Base-by-base conservation (phyloP, 2,888 invertebrate genomes). In the Hedya salicella region DNA sequence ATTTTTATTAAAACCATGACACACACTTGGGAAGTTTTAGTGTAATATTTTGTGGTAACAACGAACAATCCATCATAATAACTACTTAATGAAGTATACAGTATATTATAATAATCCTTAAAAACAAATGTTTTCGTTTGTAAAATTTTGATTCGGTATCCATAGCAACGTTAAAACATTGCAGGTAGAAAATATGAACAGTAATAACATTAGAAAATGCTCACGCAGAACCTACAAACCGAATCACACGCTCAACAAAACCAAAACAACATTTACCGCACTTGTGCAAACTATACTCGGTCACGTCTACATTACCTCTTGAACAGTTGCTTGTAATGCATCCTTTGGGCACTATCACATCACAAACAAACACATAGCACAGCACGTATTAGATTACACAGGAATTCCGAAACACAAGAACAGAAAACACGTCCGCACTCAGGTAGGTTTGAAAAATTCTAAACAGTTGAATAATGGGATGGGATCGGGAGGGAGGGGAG, bases 301-400 rank as follows among this genome's bases (percentile, higher is more conserved):
- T 53, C 48, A 59, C 65, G 65, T 54, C 39, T 59, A 56, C 39
- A 68, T 78, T 87, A 91, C 92, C 92, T 91, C 79, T 87, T 89
- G 73, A 91, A 91, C 62, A 92, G 76, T 73, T 87, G 87, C 76
- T 92, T 92, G 73, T 91, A 92, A 83, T 92, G 91, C 92, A 92
- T 92, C 86, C 88, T 86, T 73, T 70, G 73, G 76, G 80, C 80
- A 78, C 74, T 78, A 80, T 81, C 82, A 77, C 71, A 73, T 78
- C 74, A 78, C 74, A 74, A 59, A 74, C 68, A 68, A 71, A 68
- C 77, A 80, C 75, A 71, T 53, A 68, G 59, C 73, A 75, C 74
- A 74, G 69, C 70, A 75, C 78, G 79, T 76, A 75, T 71, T 71
- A 74, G 69, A 71, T 70, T 68, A 66, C 72, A 73, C 68, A 70